A percentile compares a stretch with the other conserved stretches of the same genome.
Conservation (phyloP, 2,797 vertebrate genomes). For the Coendou prehensilis region DNA sequence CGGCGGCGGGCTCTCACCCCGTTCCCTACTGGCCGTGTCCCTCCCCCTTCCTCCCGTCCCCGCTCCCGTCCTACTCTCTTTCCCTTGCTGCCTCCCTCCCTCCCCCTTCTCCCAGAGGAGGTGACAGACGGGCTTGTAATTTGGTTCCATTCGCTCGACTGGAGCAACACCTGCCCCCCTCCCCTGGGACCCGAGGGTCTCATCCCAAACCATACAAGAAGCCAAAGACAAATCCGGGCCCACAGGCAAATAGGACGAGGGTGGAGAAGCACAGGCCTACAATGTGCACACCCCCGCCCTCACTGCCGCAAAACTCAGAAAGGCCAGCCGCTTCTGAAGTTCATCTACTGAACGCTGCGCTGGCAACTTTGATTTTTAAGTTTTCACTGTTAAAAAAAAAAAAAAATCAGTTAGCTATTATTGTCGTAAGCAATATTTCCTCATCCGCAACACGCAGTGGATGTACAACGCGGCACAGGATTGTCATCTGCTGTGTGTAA, state of each 20-base stretch:
- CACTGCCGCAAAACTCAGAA: slow-evolving; percentile 48
- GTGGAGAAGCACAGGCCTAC: slow-evolving; percentile 27
- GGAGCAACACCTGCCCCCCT: slow-evolving; percentile 99
- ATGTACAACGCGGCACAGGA: neutral
- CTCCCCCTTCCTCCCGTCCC: neutral
- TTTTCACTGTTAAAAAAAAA: slow-evolving; percentile 66
- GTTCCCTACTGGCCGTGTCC: slow-evolving; percentile 81
- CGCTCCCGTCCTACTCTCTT: neutral
- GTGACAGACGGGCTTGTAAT: slow-evolving; percentile 99
- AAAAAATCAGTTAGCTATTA: slow-evolving; percentile 56
- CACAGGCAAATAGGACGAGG: slow-evolving; percentile 85
- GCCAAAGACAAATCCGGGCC: slow-evolving; percentile 90
- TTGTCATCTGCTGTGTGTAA: neutral
- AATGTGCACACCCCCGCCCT: slow-evolving; percentile 64
- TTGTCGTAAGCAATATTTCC: slow-evolving; percentile 75
- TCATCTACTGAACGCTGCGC: neutral
- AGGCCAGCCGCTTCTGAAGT: slow-evolving; percentile 75
- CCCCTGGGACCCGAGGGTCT: slow-evolving; percentile 94
- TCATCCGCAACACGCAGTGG: slow-evolving; percentile 50
- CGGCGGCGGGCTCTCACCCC: slow-evolving; percentile 78
- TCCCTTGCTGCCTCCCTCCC: slow-evolving; percentile 82
- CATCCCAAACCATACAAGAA: slow-evolving; percentile 90
- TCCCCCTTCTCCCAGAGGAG: slow-evolving; percentile 95
- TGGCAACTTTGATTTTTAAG: slow-evolving; percentile 72
- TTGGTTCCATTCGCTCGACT: slow-evolving; percentile 99